Base-by-base conservation (phyloP, 1,140 invertebrate species). In the Magallana ariakensis region DNA sequence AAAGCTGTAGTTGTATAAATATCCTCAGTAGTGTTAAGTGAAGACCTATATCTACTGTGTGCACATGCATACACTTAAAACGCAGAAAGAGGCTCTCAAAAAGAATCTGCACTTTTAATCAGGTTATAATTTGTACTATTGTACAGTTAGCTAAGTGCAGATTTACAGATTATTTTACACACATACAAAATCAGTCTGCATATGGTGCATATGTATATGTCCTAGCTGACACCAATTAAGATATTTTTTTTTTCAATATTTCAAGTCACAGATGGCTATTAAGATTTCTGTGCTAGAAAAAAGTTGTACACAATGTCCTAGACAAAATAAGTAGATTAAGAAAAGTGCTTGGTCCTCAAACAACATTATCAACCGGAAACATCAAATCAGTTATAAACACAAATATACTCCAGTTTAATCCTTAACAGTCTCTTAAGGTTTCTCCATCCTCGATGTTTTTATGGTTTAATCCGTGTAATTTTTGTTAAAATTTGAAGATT, bases 311-410 rank as follows among this genome's bases (percentile, higher is more conserved):
- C 22, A 75, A 75, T 13, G 33, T 19, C 22, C 66, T 22, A 75
- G 66, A 75, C 66, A 22, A 75, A 75, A 33, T 26, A 75, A 75
- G 66, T 26, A 75, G 66, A 75, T 75, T 75, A 75, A 75, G 66
- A 75, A n/a, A 75, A 75, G 66, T 33, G 66, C 66, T 26, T 15
- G 8, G 19, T 75, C 66, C 66, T 75, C 66, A 75, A 26, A 19
- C 10, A 13, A 26, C 13, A 26, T 75, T 75, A 75, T 75, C 66
- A 33, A 8, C 66, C 66, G 66, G 66, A 75, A 75, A 75, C 66
- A 75, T 75, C 66, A 75, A 75, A 75, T 75, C 66, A 75, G 66
- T 75, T 33, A 75, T 70, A 26, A 19, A 70, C 62, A 70, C n/a
- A 70, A 19, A 70, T 70, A 70, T 75, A 62, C 58, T 62, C 19